Evolutionary conservation across 2,113 vertebrate species (phyloP), one percentile per base, ranked within the genome.

Genomic region (Rhinoderma darwinii): DNA sequence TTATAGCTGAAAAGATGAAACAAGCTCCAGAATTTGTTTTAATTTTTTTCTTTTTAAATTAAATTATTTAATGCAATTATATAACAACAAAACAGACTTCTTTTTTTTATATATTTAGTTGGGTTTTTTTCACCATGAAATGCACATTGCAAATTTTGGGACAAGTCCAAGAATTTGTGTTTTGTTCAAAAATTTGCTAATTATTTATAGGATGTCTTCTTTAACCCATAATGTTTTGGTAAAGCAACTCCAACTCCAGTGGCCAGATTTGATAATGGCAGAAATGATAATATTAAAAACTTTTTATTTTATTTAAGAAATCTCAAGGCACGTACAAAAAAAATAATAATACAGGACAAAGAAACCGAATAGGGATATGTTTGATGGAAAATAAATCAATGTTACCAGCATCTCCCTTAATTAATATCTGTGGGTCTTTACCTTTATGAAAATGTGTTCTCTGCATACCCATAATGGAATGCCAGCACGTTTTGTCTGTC

Each of bases 401-500:
- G 18, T 47, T 66, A 50, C 75, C 50, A 30, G 41, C 30, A 54
- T 86, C 75, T 63, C 47, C 54, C 41, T 74, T 80, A 75, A 74
- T 82, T 59, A 82, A 75, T 87, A 75, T 87, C 86, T 39, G 75
- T 41, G 20, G 68, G 50, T 80, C 68, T 82, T 73, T 87, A 87
- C 78, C 86, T 87, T 87, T 82, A 74, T 37, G 86, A 75, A 75
- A 75, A 82, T 87, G 86, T 74, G 86, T 74, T 82, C 63, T 47
- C 66, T n/a, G 63, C 68, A 47, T 87, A 44, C 86, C 70, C 86
- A 74, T 82, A 82, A 75, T 75, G 63, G 86, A 82, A 87, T 82
- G 86, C 78, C 86, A 82, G 79, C 77, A 73, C 76, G 85, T 86
- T 86, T 86, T 86, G 85, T 86, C 85, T 86, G 77, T 86, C 77